These are phyloP conservation scores for Lordiphosa andalusiaca DNA, from an alignment of 2,888 invertebrate genomes.

Conservation along the genomic window DNA sequence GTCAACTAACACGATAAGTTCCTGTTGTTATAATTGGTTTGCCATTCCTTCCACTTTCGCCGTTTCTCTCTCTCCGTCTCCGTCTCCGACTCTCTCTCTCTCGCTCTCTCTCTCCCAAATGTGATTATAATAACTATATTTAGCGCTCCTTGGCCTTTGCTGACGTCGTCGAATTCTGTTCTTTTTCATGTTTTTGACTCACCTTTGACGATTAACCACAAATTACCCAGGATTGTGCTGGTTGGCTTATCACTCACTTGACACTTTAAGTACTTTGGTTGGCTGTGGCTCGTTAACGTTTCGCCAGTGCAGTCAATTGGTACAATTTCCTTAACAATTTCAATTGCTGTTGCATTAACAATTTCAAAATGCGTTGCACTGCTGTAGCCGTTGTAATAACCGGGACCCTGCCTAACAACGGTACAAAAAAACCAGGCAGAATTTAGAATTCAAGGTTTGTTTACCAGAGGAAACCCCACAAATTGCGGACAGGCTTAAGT, in stretches of 20 bases:
- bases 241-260: conserved; percentile 30
- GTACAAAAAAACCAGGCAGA: conserved; percentile 5
- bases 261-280: conserved; percentile 17
- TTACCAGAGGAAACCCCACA: conserved; percentile 22
- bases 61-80: background rate
- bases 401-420: conserved; percentile 44
- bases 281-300: conserved; percentile 48
- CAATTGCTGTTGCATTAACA: conserved; percentile 79
- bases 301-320: conserved; percentile 71
- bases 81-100: background rate
- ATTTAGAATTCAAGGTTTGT: conserved; percentile 26
- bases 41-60: background rate
- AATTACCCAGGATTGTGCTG: conserved; percentile 76
- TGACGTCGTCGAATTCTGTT: background rate
- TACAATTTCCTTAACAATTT: conserved; percentile 79
- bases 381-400: conserved; percentile 79
- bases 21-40: too few relatives aligned
- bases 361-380: conserved; percentile 78
- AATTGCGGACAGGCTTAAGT: conserved; percentile 49
- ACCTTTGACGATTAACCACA: conserved; percentile 77
- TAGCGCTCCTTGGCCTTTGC: conserved; percentile 18
- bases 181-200: conserved; percentile 41
- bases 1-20: too few relatives aligned
- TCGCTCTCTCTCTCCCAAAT: background rate
- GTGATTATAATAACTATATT: conserved; percentile 54